These are phyloP conservation scores for Scalopus aquaticus DNA, from an alignment of 2,113 vertebrate species.

Conservation along the genomic window DNA sequence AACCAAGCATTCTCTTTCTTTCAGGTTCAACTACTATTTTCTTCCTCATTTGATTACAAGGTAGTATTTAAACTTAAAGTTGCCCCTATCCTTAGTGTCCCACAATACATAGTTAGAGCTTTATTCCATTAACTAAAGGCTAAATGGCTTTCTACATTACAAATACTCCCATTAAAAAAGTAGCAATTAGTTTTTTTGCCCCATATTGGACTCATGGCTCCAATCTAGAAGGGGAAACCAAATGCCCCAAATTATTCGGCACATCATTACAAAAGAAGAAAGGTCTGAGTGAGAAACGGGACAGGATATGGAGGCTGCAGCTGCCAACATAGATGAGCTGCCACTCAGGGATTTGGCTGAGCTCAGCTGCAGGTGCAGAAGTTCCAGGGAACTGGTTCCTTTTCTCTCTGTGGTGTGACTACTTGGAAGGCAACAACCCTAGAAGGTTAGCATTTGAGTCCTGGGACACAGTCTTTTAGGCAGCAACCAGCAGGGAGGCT, in stretches of 20 bases:
- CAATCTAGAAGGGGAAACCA: neutral
- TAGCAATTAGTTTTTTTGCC: conserved; percentile 22
- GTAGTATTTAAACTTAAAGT: neutral
- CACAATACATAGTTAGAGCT: neutral
- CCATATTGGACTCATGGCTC: neutral
- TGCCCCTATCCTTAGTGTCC: neutral
- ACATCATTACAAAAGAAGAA: neutral
- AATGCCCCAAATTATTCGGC: neutral
- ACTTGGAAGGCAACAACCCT: neutral
- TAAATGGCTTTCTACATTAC: conserved; percentile 5
- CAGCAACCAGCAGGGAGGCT: neutral
- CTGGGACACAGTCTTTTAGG: neutral
- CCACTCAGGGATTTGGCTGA: neutral
- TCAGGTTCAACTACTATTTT: neutral
- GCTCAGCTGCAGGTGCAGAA: neutral
- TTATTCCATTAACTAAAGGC: conserved; percentile 23
- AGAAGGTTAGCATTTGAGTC: neutral
- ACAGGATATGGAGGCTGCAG: neutral
- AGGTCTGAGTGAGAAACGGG: neutral
- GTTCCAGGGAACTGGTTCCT: neutral
- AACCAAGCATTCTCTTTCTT: neutral
- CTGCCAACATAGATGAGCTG: neutral
- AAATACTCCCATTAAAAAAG: neutral
- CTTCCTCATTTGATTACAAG: conserved; percentile 1
- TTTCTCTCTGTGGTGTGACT: neutral